These are phyloP conservation scores for Coregonus sp. DNA, from an alignment of 2,797 vertebrate species.

Conservation along the genomic window DNA sequence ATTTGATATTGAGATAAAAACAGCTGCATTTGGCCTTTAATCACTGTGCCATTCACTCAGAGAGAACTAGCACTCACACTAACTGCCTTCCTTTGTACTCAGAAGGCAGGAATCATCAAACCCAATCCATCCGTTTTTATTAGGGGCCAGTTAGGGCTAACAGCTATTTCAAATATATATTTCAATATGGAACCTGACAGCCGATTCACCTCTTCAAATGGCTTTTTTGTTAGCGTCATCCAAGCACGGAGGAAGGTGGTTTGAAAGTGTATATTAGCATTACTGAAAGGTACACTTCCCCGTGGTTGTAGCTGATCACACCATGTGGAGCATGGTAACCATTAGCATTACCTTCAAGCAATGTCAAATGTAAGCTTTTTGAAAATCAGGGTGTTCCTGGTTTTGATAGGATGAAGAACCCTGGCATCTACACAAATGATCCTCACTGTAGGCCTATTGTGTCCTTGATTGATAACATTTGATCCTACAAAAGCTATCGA, in stretches of 20 bases:
- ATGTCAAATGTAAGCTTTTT: constrained; percentile 1
- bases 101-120: neutral
- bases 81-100: neutral
- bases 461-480: neutral
- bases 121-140: neutral
- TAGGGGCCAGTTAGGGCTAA: neutral
- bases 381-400: neutral
- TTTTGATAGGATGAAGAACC: neutral
- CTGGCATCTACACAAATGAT: neutral
- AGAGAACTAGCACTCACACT: too few species aligned
- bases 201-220: neutral
- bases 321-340: neutral
- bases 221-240: constrained; percentile 26
- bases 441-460: neutral
- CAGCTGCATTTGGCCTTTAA: too few species aligned
- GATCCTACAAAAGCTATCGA: neutral
- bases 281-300: neutral
- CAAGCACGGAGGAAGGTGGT: constrained; percentile 21
- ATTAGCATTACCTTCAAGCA: neutral
- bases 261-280: constrained; percentile 24
- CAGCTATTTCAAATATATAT: neutral
- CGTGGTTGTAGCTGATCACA: neutral
- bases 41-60: too few species aligned
- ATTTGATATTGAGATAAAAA: too few species aligned
- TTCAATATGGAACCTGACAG: constrained; percentile 18